These are phyloP conservation scores for Myathropa florea DNA, from an alignment of 2,888 invertebrate genomes.

Conservation along the genomic window DNA sequence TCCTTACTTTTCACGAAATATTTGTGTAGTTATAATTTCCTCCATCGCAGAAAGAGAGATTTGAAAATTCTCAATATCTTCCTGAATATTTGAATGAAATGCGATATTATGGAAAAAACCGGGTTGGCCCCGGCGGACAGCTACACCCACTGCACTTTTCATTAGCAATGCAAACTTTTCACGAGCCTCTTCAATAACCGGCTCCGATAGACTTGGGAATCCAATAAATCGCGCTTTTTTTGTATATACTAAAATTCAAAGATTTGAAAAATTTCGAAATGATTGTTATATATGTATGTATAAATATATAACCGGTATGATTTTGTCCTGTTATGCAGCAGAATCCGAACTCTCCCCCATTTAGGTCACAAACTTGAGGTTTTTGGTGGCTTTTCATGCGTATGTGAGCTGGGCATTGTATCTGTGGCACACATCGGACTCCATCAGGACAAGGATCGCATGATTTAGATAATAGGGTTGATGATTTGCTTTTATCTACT, in stretches of 20 bases:
- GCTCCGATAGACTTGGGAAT: slow-evolving; percentile 24
- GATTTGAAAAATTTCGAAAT: no score
- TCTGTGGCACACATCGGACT: slow-evolving; percentile 83
- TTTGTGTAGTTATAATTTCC: slow-evolving; percentile 82
- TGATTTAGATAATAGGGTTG: slow-evolving; percentile 59
- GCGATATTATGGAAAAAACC: slow-evolving; percentile 78
- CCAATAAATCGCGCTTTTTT: slow-evolving; percentile 9
- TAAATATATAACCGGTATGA: slow-evolving; percentile 81
- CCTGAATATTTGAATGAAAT: slow-evolving; percentile 77
- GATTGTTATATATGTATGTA: no score
- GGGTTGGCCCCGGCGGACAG: slow-evolving; percentile 78
- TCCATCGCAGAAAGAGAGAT: slow-evolving; percentile 81
- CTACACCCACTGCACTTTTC: slow-evolving; percentile 76
- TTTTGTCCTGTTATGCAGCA: slow-evolving; percentile 85
- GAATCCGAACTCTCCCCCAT: slow-evolving; percentile 81
- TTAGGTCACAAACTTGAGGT: slow-evolving; percentile 82
- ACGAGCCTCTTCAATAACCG: slow-evolving; percentile 77
- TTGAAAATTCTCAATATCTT: slow-evolving; percentile 80
- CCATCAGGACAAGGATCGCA: slow-evolving; percentile 81
- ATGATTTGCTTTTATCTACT: no score
- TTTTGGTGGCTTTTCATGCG: slow-evolving; percentile 76
- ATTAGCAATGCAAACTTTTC: slow-evolving; percentile 79
- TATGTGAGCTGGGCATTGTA: slow-evolving; percentile 86
- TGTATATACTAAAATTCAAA: neutral
- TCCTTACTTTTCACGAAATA: slow-evolving; percentile 81